These are phyloP conservation scores for Aphodius granarius DNA, from an alignment of 2,888 invertebrate species.

Conservation along the genomic window DNA sequence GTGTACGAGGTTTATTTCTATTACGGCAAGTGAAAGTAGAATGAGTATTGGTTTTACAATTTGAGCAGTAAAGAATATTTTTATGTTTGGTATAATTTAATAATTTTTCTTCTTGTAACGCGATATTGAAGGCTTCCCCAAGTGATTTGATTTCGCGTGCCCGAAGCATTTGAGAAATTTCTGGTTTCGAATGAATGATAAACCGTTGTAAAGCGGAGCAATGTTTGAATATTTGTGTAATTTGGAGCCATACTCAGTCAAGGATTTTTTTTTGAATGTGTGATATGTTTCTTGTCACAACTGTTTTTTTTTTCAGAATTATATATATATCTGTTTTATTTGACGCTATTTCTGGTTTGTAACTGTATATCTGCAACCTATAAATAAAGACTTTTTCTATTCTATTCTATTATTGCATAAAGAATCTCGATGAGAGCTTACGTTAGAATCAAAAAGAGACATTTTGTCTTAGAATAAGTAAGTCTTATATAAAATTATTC, in stretches of 20 bases:
- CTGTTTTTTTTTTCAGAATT: too few species aligned
- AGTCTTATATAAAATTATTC: too few species aligned
- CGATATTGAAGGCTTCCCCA: conserved; percentile 24
- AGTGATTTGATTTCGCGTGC: conserved; percentile 21
- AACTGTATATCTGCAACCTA: neutral
- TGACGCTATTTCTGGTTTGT: neutral
- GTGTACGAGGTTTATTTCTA: neutral
- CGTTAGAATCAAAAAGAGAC: too few species aligned
- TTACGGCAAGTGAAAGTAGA: conserved; percentile 15
- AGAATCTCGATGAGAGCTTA: neutral
- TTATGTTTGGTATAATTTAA: conserved; percentile 13
- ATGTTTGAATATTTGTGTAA: conserved; percentile 8
- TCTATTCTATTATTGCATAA: neutral
- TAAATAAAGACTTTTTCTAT: too few species aligned
- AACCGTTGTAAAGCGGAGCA: conserved; percentile 23
- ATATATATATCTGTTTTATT: conserved; percentile 30
- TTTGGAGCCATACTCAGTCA: neutral
- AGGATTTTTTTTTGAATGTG: neutral
- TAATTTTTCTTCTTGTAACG: too few species aligned
- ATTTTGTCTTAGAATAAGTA: too few species aligned
- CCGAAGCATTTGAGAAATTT: conserved; percentile 27
- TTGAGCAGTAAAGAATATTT: neutral
- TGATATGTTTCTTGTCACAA: too few species aligned
- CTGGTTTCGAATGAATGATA: conserved; percentile 21
- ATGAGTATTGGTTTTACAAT: conserved; percentile 20